These are phyloP conservation scores for Peromyscus maniculatus DNA, from an alignment of 2,113 vertebrate species.

Conservation along the genomic window DNA sequence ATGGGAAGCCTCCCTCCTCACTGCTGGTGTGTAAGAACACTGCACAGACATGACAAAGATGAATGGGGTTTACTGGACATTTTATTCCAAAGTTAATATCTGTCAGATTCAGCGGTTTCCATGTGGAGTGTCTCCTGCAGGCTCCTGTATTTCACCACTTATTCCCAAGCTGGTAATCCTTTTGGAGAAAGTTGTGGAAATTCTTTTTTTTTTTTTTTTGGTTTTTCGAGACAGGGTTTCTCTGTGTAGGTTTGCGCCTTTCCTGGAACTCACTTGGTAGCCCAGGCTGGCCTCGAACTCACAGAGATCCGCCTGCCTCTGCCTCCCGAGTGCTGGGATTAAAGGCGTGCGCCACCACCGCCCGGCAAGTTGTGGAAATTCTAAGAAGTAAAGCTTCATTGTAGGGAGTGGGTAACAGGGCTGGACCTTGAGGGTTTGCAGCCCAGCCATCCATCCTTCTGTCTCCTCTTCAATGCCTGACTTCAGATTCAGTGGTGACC, in stretches of 20 bases:
- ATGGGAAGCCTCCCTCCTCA: accelerated
- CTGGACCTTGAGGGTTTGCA: too few relatives aligned
- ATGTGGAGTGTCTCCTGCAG: too few relatives aligned
- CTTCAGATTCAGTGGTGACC: too few relatives aligned
- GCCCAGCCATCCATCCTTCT: background rate
- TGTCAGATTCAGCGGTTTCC: background rate
- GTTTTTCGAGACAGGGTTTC: too few relatives aligned
- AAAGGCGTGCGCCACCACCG: too few relatives aligned
- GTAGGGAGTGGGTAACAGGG: background rate
- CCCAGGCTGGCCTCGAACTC: too few relatives aligned
- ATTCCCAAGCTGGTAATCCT: background rate
- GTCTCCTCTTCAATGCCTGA: background rate
- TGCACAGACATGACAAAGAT: background rate
- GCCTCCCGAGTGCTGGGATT: too few relatives aligned
- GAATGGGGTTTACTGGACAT: background rate
- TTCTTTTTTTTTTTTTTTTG: too few relatives aligned
- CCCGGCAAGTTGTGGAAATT: background rate
- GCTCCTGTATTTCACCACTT: background rate
- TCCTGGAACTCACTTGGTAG: too few relatives aligned
- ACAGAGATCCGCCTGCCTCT: too few relatives aligned
- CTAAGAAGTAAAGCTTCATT: background rate
- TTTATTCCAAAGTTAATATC: background rate
- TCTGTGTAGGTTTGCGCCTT: too few relatives aligned
- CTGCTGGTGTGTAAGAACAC: background rate
- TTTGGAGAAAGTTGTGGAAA: background rate